phyloP scores from a whole-genome alignment of 2,888 invertebrate species.

The Watsonalla cultraria region DNA sequence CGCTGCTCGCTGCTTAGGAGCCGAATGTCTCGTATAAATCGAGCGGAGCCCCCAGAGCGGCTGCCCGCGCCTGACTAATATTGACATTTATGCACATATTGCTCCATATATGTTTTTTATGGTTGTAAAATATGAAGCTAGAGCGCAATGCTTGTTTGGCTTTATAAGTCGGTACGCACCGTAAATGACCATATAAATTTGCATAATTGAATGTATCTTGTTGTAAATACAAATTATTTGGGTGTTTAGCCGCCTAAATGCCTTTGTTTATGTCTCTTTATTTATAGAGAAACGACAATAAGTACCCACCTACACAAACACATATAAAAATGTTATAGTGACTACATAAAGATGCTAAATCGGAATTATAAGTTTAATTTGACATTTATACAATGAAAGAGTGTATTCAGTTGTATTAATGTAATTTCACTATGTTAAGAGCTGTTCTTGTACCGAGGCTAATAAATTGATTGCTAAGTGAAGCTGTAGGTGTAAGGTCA shows the following conservation, averaged over 20 bases:
- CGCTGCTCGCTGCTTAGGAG: slow-evolving; percentile 42
- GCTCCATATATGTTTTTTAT: slow-evolving; percentile 77
- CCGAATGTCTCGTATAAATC: slow-evolving; percentile 61
- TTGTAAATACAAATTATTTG: slow-evolving; percentile 62
- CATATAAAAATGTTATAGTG: slow-evolving; percentile 19
- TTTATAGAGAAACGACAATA: slow-evolving; percentile 43
- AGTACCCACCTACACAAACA: slow-evolving; percentile 19
- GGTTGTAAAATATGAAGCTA: slow-evolving; percentile 74
- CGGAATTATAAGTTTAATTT: not conserved
- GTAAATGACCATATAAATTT: slow-evolving; percentile 69
- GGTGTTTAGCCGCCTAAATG: slow-evolving; percentile 49
- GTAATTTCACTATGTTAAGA: too few species aligned
- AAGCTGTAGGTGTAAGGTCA: not conserved
- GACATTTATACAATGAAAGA: too few species aligned
- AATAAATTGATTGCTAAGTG: too few species aligned
- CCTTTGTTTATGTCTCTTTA: slow-evolving; percentile 52
- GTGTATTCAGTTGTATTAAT: too few species aligned
- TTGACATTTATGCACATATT: slow-evolving; percentile 78
- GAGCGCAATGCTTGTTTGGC: slow-evolving; percentile 51
- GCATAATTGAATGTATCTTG: slow-evolving; percentile 70
- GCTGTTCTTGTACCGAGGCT: too few species aligned
- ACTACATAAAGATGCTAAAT: not conserved
- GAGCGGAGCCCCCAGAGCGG: slow-evolving; percentile 33
- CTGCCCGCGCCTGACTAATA: slow-evolving; percentile 53
- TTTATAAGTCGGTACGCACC: slow-evolving; percentile 57